Base-by-base conservation (phyloP, 2,113 vertebrate genomes). In the Hemiprocne comata region DNA sequence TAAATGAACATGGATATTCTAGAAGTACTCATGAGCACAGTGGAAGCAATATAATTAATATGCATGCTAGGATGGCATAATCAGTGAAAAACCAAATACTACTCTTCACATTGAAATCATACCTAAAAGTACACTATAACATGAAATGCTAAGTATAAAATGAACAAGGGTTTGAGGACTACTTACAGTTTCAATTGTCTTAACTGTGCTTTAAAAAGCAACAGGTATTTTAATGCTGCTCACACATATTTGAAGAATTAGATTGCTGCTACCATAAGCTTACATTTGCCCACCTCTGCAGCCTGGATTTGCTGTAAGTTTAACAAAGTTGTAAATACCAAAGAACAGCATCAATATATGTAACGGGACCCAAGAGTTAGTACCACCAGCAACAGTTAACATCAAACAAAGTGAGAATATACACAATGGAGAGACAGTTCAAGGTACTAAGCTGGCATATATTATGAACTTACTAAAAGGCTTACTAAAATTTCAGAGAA, bases 131-230 rank as follows among this genome's bases (percentile, higher is more conserved):
- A 67, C 7, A 62, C 26, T 55, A 10, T 31, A 53, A 53, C 17
- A 55, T 26, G 12, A 36, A 87, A 72, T 36, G 34, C 74, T 96
- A 94, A 7, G 44, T 33, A 88, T 53, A 83, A 87, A 57, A 69
- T 46, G 31, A 84, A n/a, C 51, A 44, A 17, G 23, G 26, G 34
- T 71, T 92, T 88, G 97, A 97, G 93, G 91, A 64, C 70, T 90
- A 93, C 50, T 97, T 88, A 96, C 92, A 96, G 80, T 93, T 96
- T 96, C 77, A 50, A 21, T 25, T 50, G 40, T 83, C 87, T 93
- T 97, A 95, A 89, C 77, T 28, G 26, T 92, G 80, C 87, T 89
- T 70, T 16, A 16, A 57, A 85, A 46, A 34, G 93, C 94, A 97
- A 72, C 25, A 95, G 84, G 54, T 90, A 85, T 34, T 85, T 89